Percentiles rank a stretch among this genome's conserved stretches.
Conservation (phyloP, 1,140 invertebrate genomes). For the Plodia interpunctella region DNA sequence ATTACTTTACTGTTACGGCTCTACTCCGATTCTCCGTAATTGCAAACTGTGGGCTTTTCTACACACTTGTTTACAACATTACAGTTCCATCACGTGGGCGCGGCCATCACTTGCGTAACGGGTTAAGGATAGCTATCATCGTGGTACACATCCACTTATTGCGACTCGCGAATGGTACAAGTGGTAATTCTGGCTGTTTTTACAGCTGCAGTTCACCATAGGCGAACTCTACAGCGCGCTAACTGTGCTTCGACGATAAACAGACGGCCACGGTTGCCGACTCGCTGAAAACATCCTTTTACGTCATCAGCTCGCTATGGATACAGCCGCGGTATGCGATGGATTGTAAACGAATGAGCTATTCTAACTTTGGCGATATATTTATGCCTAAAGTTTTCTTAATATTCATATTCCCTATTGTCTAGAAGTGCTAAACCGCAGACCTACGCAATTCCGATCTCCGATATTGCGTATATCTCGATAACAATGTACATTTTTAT, state of each 20-base stretch:
- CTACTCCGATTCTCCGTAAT: neutral
- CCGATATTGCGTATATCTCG: conserved; percentile 6
- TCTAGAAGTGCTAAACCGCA: neutral
- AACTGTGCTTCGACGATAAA: conserved; percentile 70
- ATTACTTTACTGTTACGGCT: too few species aligned
- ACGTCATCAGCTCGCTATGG: conserved; percentile 70
- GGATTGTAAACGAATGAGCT: conserved; percentile 10
- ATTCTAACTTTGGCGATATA: conserved; percentile 13
- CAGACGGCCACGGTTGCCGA: conserved; percentile 67
- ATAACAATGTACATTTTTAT: conserved; percentile 23
- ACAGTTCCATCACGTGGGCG: conserved; percentile 43
- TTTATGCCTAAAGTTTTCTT: conserved; percentile 3
- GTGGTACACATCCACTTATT: conserved; percentile 15
- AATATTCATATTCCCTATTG: neutral
- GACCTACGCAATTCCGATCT: neutral
- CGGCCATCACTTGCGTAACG: conserved; percentile 26
- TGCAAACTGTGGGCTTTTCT: neutral
- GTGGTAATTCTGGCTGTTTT: conserved; percentile 64
- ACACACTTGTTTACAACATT: conserved; percentile 31
- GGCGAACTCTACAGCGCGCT: conserved; percentile 55
- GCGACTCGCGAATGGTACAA: conserved; percentile 47
- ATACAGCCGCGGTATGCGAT: conserved; percentile 35
- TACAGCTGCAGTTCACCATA: conserved; percentile 70
- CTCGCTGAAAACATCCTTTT: conserved; percentile 76
- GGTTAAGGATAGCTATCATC: conserved; percentile 6